Evolutionary conservation across 1,140 invertebrate genomes (phyloP), one percentile per base, ranked within the genome.

Genomic region (Colletes latitarsis): DNA sequence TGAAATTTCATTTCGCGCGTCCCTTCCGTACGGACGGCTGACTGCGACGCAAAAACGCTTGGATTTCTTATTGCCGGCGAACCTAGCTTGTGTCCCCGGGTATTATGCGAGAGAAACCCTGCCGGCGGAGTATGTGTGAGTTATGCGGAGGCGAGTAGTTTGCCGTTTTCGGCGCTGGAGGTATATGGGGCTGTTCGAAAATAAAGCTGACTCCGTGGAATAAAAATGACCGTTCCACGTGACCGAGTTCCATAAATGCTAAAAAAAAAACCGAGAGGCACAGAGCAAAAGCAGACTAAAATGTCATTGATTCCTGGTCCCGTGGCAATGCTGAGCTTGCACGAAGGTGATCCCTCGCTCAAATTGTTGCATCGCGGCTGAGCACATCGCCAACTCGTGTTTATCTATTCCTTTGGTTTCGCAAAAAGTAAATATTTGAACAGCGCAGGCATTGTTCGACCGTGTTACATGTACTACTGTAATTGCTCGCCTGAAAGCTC

Each of bases 1-100:
- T 17, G 67, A 77, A 77, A 77, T 77, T 77, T 77, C 75, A 77
- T 77, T 77, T 67, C n/a, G 19, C 39, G n/a, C n/a, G 63, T 67
- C 62, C 39, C 8, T 43, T 41, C 21, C 63, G 41, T 46, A 12
- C 58, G 10, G 53, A 15, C 53, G 8, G 53, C 41, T 46, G 53
- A 14, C 64, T 30, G 58, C 30, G 5, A 52, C 66, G n/a, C 64
- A 19, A 70, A 66, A 77, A 77, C 66, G 19, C 12, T 2, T 8
- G 30, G n/a, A 52, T 77, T 69, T 77, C 67, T 77, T 77, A 77
- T 71, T 71, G 57, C 55, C 57, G 41, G n/a, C 15, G 1, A 41
- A 10, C 63, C 39, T 2, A 39, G 4, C 60, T 6, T 43, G 19
- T 49, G 19, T 68, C 19, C 21, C n/a, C 6, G 10, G 4, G 43